Evolutionary conservation across 2,888 invertebrate genomes (phyloP), one percentile per base, ranked within the genome.

Genomic region (Formica aserva): DNA sequence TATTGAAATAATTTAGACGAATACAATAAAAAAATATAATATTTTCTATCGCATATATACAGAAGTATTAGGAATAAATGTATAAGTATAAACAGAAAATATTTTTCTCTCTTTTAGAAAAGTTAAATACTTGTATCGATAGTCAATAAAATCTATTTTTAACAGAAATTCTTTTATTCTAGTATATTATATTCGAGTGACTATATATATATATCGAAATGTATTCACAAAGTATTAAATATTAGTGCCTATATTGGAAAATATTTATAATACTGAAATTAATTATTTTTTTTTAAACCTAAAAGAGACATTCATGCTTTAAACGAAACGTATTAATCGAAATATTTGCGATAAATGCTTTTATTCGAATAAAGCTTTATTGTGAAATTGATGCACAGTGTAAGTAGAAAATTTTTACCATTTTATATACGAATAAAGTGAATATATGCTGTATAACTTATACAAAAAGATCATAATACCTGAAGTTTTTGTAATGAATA

Each of bases 171-270:
- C 11, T 72, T 72, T 35, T 72, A 57, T 18, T 1, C 22, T 22
- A 38, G 4, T 15, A 35, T 48, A 9, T 41, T 57, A 74, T 57
- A 38, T 41, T 62, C 8, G 29, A 55, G 4, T 18, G 15, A 26
- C 11, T 26, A 26, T 26, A 26, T 26, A 26, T 45, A 48, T 69
- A 52, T 52, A 48, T 52, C 48, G 9, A 52, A 52, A 55, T 38
- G 6, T 41, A 29, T 62, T 9, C n/a, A 29, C 3, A 62, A 62
- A 8, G 9, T 62, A n/a, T 62, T 41, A 74, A 29, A 62, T 74
- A 26, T 18, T 62, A 32, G 41, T 74, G 62, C n/a, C 62, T 74
- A 62, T 60, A 38, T 66, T 41, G 45, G 26, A 18, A 74, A 62
- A 62, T 74, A 62, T 8, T 22, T 62, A 29, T 8, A 32, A 32